phyloP scores from a whole-genome alignment of 2,113 vertebrate species.

The Mystacornis crossleyi region DNA sequence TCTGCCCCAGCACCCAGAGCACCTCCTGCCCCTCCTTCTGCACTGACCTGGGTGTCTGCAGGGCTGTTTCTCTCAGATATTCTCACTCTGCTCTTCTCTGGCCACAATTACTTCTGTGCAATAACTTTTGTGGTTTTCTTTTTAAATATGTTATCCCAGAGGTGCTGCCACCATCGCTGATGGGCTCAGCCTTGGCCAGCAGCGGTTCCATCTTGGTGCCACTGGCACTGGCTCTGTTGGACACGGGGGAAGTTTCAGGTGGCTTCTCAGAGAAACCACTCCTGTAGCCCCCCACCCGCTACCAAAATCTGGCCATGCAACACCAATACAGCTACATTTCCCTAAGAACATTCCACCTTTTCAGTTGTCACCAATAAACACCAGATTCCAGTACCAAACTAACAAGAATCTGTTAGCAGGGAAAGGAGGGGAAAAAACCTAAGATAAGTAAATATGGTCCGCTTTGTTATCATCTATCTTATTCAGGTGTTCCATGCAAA shows the following conservation, averaged over 20 bases:
- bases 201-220: neutral
- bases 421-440: neutral
- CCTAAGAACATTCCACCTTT: neutral
- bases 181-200: neutral
- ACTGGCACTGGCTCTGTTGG: neutral
- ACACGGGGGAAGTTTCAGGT: neutral
- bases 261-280: neutral
- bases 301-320: neutral
- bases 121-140: neutral
- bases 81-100: neutral
- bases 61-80: neutral
- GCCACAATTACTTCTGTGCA: fast-evolving
- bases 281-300: neutral
- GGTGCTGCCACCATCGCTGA: neutral
- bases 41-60: neutral
- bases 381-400: neutral
- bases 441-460: neutral
- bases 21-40: neutral
- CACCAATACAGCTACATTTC: neutral
- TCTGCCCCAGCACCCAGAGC: neutral
- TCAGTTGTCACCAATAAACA: neutral
- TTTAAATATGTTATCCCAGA: neutral
- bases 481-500: neutral
- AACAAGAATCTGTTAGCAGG: neutral
- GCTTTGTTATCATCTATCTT: neutral